Evolutionary conservation across 2,888 invertebrate genomes (phyloP).

Genomic region (Acholoe squamosa): DNA sequence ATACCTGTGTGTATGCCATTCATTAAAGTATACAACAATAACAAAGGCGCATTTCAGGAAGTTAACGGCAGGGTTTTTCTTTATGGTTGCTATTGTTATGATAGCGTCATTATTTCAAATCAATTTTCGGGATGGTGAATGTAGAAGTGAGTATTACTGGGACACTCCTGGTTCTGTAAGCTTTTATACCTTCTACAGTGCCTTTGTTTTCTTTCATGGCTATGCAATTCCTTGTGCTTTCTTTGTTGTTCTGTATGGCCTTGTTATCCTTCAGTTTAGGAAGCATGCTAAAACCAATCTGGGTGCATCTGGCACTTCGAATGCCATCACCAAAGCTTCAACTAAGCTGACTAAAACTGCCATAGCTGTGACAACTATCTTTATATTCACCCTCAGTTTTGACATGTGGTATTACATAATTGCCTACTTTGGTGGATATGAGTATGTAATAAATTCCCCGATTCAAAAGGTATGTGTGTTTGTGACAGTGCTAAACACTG

Average conservation of each 20-base stretch:
- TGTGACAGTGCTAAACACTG: slow-evolving; percentile 12
- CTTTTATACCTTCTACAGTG: slow-evolving; percentile 8
- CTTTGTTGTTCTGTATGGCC: slow-evolving; percentile 47
- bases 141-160: slow-evolving; percentile 30
- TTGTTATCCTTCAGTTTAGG: background rate
- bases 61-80: background rate
- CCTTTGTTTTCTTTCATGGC: background rate
- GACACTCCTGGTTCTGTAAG: background rate
- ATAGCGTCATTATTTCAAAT: background rate
- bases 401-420: slow-evolving; percentile 52
- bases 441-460: slow-evolving; percentile 35
- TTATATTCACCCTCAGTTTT: slow-evolving; percentile 5
- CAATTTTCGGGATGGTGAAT: background rate
- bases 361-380: slow-evolving; percentile 15
- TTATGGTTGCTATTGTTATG: background rate
- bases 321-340: slow-evolving; percentile 33
- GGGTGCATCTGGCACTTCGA: background rate
- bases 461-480: slow-evolving; percentile 57
- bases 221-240: slow-evolving; percentile 38
- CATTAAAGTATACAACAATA: background rate
- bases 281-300: background rate
- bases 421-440: background rate
- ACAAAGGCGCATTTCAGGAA: background rate
- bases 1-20: slow-evolving; percentile 38
- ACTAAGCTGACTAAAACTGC: slow-evolving; percentile 48